phyloP scores from a whole-genome alignment of 2,888 invertebrate species.

The Pecten maximus region DNA sequence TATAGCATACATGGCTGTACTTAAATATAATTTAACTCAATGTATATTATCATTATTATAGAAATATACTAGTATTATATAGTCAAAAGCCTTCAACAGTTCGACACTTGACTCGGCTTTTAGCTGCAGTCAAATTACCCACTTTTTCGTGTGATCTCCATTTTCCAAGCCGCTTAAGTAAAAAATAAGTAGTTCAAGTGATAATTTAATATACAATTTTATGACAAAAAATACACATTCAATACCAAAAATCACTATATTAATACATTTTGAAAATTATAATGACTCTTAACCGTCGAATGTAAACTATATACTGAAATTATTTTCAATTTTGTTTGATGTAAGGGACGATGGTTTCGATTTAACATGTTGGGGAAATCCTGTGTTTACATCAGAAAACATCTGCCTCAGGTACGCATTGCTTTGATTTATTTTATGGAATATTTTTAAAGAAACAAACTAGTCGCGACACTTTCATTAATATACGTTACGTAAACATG shows the following conservation, averaged over 20 bases:
- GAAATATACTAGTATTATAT: too few relatives aligned
- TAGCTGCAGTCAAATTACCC: constrained; percentile 44
- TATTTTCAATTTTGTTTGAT: neutral
- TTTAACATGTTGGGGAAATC: neutral
- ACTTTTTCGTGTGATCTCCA: constrained; percentile 71
- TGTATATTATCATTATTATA: too few relatives aligned
- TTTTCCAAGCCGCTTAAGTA: constrained; percentile 58
- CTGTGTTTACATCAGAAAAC: neutral
- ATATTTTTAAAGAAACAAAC: too few relatives aligned
- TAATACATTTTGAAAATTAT: too few relatives aligned
- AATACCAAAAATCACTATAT: too few relatives aligned
- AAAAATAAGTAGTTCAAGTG: constrained; percentile 38
- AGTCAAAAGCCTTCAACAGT: too few relatives aligned
- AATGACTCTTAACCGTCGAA: neutral
- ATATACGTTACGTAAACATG: too few relatives aligned
- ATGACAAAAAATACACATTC: too few relatives aligned
- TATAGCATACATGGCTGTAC: too few relatives aligned
- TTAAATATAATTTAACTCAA: too few relatives aligned
- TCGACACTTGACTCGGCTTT: neutral
- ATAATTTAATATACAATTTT: too few relatives aligned
- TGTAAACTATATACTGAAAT: neutral
- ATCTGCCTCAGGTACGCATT: neutral
- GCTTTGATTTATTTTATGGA: neutral
- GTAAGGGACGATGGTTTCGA: constrained; percentile 2
- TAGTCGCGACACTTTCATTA: too few relatives aligned